Evolutionary conservation across 2,797 vertebrate species (phyloP).

Genomic region (Lithobates sylvaticus): DNA sequence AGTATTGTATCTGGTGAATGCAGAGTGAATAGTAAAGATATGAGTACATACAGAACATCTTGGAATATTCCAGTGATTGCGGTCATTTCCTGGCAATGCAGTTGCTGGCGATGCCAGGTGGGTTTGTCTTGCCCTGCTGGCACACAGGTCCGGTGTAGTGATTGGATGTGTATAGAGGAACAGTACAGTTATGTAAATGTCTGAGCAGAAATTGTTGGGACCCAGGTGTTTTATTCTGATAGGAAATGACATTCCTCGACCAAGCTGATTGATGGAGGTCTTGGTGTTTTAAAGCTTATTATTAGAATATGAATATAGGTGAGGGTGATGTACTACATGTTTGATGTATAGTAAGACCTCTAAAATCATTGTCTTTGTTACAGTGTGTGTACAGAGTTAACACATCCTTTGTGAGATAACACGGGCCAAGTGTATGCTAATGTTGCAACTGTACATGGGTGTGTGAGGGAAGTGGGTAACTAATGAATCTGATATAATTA

Average conservation of each 20-base stretch:
- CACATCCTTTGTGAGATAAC: not conserved
- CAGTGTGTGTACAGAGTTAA: not conserved
- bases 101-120: not conserved
- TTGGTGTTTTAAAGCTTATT: not conserved
- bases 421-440: not conserved
- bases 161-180: not conserved
- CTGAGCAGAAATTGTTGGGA: not conserved
- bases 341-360: not conserved
- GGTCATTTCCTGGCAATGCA: constrained; percentile 28
- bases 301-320: not conserved
- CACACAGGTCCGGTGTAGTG: not conserved
- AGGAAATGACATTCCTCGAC: not conserved
- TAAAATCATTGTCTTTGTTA: not conserved
- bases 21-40: constrained; percentile 18
- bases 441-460: not conserved
- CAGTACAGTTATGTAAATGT: not conserved
- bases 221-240: not conserved
- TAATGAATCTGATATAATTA: not conserved
- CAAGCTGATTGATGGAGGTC: not conserved
- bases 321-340: not conserved
- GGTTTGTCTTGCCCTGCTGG: not conserved
- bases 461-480: not conserved
- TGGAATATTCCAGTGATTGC: constrained; percentile 19
- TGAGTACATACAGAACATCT: constrained; percentile 6
- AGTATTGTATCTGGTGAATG: too few species aligned